Evolutionary conservation across 2,888 invertebrate genomes (phyloP), one percentile per base, ranked within the genome.

Genomic region (Strigamia transsilvanica): DNA sequence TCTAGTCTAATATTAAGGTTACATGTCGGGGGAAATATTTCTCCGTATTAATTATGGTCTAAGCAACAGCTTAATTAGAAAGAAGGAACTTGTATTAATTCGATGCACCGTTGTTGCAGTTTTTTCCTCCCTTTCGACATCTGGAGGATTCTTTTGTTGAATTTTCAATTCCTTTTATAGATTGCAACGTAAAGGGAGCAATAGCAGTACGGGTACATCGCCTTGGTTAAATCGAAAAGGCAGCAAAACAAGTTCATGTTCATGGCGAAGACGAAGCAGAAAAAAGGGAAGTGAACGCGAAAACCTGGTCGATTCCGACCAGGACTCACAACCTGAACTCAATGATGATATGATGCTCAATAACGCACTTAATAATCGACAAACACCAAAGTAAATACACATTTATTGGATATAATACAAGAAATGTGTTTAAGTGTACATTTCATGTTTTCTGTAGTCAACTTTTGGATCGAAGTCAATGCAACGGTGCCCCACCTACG

Each of bases 301-400:
- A 83, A 87, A 85, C 82, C 84, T 88, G 23, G 87, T 88, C 46
- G 87, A 87, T 80, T 86, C 87, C 18, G 87, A 88, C 84, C 86
- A 86, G 93, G 93, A 92, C 93, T 85, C 89, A 93, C 85, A 92
- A 93, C 21, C 90, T 92, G 83, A 87, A 21, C 87, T 88, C 79
- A 90, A 90, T 34, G 90, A 90, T 80, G 87, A 87, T 77, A 84
- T 84, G 82, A 83, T 51, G 13, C 83, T 84, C 66, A 85, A 84
- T 79, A 85, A 85, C 51, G 42, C 27, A 84, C 88, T 88, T 21
- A 85, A 85, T 82, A 85, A 85, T 80, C 80, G 41, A 80, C 38
- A 38, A 41, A 78, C 78, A 78, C 78, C 80, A 80, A 38, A 80
- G 78, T 78, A 38, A 78, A 23, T 73, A 34, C 7, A 34, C 34